A percentile compares a stretch with the other conserved stretches of the same genome.
These are phyloP conservation scores for Macrochelys suwanniensis DNA, from an alignment of 2,797 vertebrate genomes.

Conservation along the genomic window DNA sequence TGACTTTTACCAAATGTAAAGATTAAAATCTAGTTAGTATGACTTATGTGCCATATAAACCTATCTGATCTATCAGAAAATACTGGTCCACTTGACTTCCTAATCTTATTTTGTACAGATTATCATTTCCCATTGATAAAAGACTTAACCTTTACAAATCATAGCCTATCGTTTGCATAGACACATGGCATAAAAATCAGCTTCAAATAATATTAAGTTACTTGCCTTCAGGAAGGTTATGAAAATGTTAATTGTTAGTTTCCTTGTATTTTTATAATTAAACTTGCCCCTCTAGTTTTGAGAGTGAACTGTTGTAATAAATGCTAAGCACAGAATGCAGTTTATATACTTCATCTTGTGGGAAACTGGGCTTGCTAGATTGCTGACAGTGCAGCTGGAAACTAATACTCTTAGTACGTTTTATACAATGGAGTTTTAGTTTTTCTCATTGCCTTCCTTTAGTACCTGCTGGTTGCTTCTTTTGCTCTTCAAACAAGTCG, in stretches of 20 bases:
- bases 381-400: neutral
- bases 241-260: neutral
- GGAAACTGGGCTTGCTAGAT: neutral
- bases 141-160: neutral
- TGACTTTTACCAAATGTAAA: neutral
- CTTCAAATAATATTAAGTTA: neutral
- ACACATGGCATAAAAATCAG: neutral
- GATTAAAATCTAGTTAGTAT: neutral
- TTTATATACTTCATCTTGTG: neutral
- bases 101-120: neutral
- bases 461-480: slow-evolving; percentile 87
- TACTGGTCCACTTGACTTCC: neutral
- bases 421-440: neutral
- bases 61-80: neutral
- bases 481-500: slow-evolving; percentile 94
- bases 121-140: neutral
- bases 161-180: neutral
- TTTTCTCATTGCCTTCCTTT: neutral
- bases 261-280: neutral
- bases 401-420: neutral
- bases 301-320: neutral
- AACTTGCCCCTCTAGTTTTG: neutral
- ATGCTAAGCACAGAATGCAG: neutral
- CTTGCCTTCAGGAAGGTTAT: neutral
- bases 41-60: neutral